A percentile compares a stretch with the other conserved stretches of the same genome.
phyloP scores from a whole-genome alignment of 2,113 vertebrate genomes.

The Rhinogobius similis region DNA sequence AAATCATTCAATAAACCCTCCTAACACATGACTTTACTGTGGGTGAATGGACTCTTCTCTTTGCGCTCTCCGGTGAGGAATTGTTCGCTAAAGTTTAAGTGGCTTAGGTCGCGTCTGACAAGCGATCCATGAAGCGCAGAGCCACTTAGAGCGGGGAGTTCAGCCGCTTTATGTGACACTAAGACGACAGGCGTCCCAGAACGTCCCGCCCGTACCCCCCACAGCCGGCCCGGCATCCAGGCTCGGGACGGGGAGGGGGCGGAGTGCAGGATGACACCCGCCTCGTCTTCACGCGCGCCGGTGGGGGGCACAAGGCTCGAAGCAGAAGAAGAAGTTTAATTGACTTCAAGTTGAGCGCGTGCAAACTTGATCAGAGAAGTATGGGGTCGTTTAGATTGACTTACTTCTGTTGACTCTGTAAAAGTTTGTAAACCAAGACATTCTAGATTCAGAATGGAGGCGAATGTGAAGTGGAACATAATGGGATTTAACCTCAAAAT shows the following conservation, averaged over 20 bases:
- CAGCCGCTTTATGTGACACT: constrained; percentile 41
- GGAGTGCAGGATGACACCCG: constrained; percentile 63
- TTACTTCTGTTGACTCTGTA: too few relatives aligned
- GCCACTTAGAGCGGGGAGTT: constrained; percentile 26
- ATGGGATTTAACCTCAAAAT: too few relatives aligned
- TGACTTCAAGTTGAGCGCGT: too few relatives aligned
- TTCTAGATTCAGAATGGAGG: too few relatives aligned
- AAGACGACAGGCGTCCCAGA: constrained; percentile 44
- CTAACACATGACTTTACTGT: too few relatives aligned
- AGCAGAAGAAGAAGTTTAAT: too few relatives aligned
- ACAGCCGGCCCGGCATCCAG: constrained; percentile 57
- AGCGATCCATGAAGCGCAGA: constrained; percentile 40
- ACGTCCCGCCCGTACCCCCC: constrained; percentile 36
- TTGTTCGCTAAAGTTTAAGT: constrained; percentile 26
- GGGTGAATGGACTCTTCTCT: background rate
- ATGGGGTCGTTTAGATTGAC: too few relatives aligned
- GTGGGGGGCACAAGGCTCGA: too few relatives aligned
- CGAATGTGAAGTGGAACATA: too few relatives aligned
- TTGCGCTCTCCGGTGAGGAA: constrained; percentile 23
- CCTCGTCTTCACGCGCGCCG: constrained; percentile 47
- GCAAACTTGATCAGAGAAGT: too few relatives aligned
- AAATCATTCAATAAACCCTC: too few relatives aligned
- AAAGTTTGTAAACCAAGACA: too few relatives aligned
- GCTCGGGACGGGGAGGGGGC: constrained; percentile 41
- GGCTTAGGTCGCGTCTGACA: constrained; percentile 17